Evolutionary conservation across 2,888 invertebrate species (phyloP), one percentile per base, ranked within the genome.

Genomic region (Pandemis cinnamomeana): DNA sequence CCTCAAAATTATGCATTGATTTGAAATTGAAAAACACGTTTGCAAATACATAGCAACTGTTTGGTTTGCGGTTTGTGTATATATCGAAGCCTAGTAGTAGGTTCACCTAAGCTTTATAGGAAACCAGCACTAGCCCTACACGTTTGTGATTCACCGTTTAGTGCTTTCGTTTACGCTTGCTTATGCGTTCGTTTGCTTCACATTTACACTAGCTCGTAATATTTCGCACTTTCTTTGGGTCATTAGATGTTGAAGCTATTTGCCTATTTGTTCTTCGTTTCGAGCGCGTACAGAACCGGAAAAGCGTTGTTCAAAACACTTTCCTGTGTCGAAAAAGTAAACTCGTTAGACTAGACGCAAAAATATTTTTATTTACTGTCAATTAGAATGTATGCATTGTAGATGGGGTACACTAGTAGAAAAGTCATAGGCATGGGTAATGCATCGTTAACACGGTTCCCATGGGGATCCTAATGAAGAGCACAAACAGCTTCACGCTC

Each of bases 161-260:
- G 75, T 62, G 66, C 44, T 51, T 63, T 64, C 67, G 63, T 73
- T 76, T 72, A 72, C 70, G 62, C 58, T 69, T 77, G 77, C 83
- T 81, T 80, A 79, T 78, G 79, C 78, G 80, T 84, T 82, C 78
- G 81, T 85, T 85, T 85, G 82, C 81, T 82, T 83, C 81, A 80
- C 82, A 84, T 91, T 91, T 84, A 81, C 90, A 87, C 86, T 80
- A 78, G 80, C 72, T 80, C 84, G 91, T 81, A 89, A 89, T 86
- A 92, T 92, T 91, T 92, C 86, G 81, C 92, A 92, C 92, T 92
- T 92, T 92, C 92, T 83, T 82, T 76, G 51, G 78, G 77, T 77
- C 79, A 76, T 78, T 81, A 76, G 78, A 76, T 77, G 78, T 61
- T 62, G 55, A 60, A 70, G 58, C 15, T 75, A 42, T 71, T 69